Conservation (phyloP, 1,140 invertebrate genomes). For the Polypedilum vanderplanki region DNA sequence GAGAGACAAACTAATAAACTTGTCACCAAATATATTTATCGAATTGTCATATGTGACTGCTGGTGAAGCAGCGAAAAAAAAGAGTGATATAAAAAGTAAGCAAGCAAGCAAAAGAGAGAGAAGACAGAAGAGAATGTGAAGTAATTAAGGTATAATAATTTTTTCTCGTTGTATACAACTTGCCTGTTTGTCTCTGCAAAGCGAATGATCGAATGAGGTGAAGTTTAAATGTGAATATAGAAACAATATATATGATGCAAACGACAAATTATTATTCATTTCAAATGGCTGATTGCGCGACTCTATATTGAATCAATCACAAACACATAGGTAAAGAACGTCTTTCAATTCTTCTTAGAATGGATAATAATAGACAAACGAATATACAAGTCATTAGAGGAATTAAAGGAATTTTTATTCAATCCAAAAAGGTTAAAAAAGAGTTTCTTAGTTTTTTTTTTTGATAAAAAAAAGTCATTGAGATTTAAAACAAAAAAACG, state of each 20-base stretch:
- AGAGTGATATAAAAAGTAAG: background rate
- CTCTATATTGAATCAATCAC: background rate
- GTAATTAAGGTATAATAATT: slow-evolving; percentile 27
- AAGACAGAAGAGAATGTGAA: slow-evolving; percentile 13
- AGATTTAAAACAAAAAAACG: slow-evolving; percentile 3
- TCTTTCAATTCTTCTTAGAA: too few relatives aligned
- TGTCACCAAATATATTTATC: slow-evolving; percentile 28
- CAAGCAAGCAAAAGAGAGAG: background rate
- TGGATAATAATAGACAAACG: background rate
- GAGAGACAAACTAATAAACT: slow-evolving; percentile 25
- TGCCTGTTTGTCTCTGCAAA: background rate
- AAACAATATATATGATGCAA: slow-evolving; percentile 10
- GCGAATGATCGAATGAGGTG: background rate
- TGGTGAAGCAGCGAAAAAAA: background rate
- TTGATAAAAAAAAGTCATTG: background rate
- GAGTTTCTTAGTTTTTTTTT: background rate
- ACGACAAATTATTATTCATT: background rate
- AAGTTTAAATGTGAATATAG: background rate
- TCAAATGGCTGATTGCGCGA: background rate
- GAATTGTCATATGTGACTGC: slow-evolving; percentile 17
- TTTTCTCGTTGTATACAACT: background rate
- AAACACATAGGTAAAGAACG: background rate
- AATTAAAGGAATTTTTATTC: slow-evolving; percentile 20
- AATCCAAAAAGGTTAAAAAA: background rate
- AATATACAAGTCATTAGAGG: background rate